Percentiles rank a stretch among this genome's conserved stretches.
Evolutionary conservation across 2,797 vertebrate genomes (phyloP).

Genomic region (Sebastes iracundus): DNA sequence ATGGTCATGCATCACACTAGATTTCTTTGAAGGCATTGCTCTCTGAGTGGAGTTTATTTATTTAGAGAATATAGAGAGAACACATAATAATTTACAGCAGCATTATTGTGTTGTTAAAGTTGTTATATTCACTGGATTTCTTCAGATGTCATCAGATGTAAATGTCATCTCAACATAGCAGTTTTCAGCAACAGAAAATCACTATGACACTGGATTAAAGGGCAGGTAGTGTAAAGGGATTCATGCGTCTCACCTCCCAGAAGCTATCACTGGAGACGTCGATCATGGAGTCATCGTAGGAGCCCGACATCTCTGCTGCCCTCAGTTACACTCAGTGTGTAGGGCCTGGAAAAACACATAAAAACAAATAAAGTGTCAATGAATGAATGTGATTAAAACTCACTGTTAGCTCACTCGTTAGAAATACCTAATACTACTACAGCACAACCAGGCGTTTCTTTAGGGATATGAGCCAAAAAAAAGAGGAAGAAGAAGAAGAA

Average conservation of each 20-base stretch:
- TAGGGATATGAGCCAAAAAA: not conserved
- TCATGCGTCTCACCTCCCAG: conserved; percentile 91
- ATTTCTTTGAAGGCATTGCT: not conserved
- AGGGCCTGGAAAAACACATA: conserved; percentile 43
- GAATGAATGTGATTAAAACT: not conserved
- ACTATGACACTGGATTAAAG: not conserved
- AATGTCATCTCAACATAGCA: not conserved
- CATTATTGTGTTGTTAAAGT: not conserved
- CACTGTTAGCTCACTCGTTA: not conserved
- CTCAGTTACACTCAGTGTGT: conserved; percentile 54
- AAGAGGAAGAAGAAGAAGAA: too few relatives aligned
- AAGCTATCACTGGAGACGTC: conserved; percentile 98
- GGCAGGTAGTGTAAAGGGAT: not conserved
- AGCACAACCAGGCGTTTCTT: not conserved
- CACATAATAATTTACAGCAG: not conserved
- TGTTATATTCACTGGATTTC: not conserved
- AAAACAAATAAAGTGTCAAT: not conserved
- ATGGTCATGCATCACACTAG: not conserved
- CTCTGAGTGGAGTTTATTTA: not conserved
- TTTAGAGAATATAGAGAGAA: not conserved
- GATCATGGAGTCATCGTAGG: conserved; percentile 90
- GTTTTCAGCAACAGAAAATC: not conserved
- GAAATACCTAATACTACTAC: not conserved
- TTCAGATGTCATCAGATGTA: too few relatives aligned
- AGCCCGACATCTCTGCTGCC: conserved; percentile 90